These are phyloP conservation scores for Heterocephalus glaber DNA, from an alignment of 2,113 vertebrate genomes.

Conservation along the genomic window DNA sequence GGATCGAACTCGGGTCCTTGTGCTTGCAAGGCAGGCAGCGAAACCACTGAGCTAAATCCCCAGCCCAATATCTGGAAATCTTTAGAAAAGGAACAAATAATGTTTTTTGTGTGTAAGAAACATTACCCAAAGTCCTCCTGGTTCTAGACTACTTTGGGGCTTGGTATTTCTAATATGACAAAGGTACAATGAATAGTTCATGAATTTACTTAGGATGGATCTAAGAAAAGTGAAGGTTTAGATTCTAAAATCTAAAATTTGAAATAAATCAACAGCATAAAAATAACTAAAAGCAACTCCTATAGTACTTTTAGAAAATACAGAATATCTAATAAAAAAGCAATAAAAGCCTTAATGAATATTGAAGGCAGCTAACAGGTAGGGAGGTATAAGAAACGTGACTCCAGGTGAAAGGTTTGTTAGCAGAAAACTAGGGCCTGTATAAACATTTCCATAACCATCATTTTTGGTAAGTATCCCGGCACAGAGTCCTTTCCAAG, in stretches of 20 bases:
- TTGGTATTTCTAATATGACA: conserved; percentile 24
- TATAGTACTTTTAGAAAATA: conserved; percentile 19
- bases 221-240: conserved; percentile 36
- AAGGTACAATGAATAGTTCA: not conserved
- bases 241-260: conserved; percentile 44
- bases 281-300: conserved; percentile 48
- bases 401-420: not conserved
- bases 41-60: too few relatives aligned
- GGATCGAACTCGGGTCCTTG: too few relatives aligned
- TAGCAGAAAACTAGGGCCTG: conserved; percentile 11
- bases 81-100: not conserved
- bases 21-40: too few relatives aligned
- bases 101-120: not conserved
- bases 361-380: not conserved
- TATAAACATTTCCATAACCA: not conserved
- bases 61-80: not conserved
- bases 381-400: not conserved
- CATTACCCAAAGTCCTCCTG: not conserved
- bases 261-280: not conserved
- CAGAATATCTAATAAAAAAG: not conserved
- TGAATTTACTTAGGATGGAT: not conserved
- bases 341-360: not conserved
- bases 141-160: not conserved
- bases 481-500: not conserved
- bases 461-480: conserved; percentile 5